Base-by-base conservation (phyloP, 2,113 vertebrate species). In the Antennarius striatus region DNA sequence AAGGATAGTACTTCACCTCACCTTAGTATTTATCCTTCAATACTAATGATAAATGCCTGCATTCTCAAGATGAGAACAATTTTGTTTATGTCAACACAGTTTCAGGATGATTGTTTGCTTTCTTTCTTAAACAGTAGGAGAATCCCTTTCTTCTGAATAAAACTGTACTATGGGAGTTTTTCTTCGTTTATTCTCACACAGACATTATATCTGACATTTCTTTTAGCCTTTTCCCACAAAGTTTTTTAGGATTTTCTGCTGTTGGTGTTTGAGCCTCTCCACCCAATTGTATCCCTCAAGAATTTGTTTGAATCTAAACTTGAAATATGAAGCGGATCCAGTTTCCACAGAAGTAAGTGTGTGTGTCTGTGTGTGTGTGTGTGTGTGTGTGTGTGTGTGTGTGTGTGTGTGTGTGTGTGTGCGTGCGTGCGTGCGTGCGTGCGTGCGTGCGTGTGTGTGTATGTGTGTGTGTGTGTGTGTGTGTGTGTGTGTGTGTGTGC, bases 291-390 rank as follows among this genome's bases (percentile, higher is more conserved):
- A 73, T 88, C 90, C 87, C 77, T 84, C 84, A 83, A 68, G 67
- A 78, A 77, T 82, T 84, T 86, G 69, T 85, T 73, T 74, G 68
- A 56, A 73, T 87, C 86, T 91, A 78, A 90, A 91, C 87, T 90
- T 69, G 81, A 87, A 75, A 87, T 89, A 81, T 88, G 81, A 85
- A 83, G 62, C 14, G 64, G 86, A 88, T 90, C 85, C 22, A 59
- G 77, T 91, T 89, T 88, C 87, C 66, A 68, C 77, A 42, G 51
- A 28, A 71, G 84, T 80, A 63, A 56, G 68, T 62, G 16, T 71
- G 62, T 22, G 63, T 40, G 39, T n/a, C n/a, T n/a, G n/a, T n/a
- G n/a, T n/a, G n/a, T n/a, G n/a, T 36, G 39, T 59, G 46, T 52
- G 60, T 50, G 32, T 8, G 63, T 47, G 40, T 71, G 10, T 71